Base-by-base conservation (phyloP, 2,113 vertebrate genomes). In the Hippocampus zosterae region DNA sequence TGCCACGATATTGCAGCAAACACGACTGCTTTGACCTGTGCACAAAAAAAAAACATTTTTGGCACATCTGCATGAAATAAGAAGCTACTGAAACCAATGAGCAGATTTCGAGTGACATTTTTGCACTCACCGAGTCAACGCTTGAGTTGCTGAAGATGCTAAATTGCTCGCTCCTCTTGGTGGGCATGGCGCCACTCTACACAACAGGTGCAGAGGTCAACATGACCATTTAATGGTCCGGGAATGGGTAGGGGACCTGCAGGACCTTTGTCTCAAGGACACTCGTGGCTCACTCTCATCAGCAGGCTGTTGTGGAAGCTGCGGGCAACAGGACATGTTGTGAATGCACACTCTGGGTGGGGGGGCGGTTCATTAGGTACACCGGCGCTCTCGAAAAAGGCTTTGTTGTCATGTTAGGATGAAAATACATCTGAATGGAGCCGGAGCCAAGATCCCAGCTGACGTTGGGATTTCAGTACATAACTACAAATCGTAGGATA, bases 241-340 rank as follows among this genome's bases (percentile, higher is more conserved):
- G 73, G 53, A 70, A 70, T 48, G 69, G 76, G 74, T 56, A 67
- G 41, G 65, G 67, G 68, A 48, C 76, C 84, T 80, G 65, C 52
- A 46, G 44, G 71, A 81, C 75, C 71, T 84, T 60, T 71, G 75
- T 10, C 65, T 72, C 72, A 71, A 56, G 73, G 56, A 66, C 73
- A 52, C 42, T 72, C 71, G 65, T 61, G 65, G 56, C 18, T 65
- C 44, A 46, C 75, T 78, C 59, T 76, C 72, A 65, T 72, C 73
- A 80, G 70, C 74, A 79, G 80, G 69, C 72, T 72, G 80, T 46
- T 60, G 80, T 68, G 72, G 75, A 79, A 83, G 71, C 68, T 70
- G 56, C 61, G 60, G 65, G 75, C 82, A 65, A 80, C 33, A 1
- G 21, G n/a, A 56, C n/a, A 16, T 3, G 46, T 15, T 48, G 15